These are phyloP conservation scores for Podarcis lilfordi DNA, from an alignment of 2,797 vertebrate genomes.

Conservation along the genomic window DNA sequence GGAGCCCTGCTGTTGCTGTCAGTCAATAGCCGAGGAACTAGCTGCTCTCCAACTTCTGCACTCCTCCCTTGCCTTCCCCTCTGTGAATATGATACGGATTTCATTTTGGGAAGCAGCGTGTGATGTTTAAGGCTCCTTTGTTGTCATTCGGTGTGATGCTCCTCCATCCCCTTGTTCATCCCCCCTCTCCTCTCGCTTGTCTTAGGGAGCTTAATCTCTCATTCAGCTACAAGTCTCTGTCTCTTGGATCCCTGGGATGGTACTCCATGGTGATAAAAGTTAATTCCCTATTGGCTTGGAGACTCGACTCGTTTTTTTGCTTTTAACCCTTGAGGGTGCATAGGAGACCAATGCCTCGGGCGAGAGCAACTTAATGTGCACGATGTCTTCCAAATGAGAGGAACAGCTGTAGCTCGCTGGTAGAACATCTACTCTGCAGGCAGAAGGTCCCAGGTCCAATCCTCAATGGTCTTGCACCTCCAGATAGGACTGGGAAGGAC, in stretches of 20 bases:
- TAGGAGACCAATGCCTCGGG: background rate
- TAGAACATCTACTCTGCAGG: no score
- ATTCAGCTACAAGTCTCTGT: background rate
- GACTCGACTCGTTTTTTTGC: constrained; percentile 35
- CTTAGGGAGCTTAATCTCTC: constrained; percentile 28
- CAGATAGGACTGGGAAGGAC: no score
- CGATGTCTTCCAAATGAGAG: rapidly evolving
- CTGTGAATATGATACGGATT: constrained; percentile 13
- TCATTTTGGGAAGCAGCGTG: constrained; percentile 47
- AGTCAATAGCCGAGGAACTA: constrained; percentile 65
- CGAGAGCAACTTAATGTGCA: rapidly evolving
- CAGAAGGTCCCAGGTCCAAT: no score
- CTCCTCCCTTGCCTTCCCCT: constrained; percentile 14
- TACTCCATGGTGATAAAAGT: constrained; percentile 56
- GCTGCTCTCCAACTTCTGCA: constrained; percentile 41
- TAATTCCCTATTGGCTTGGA: constrained; percentile 63
- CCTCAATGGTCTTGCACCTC: no score
- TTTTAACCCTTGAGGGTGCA: constrained; percentile 61
- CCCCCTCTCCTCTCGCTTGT: background rate
- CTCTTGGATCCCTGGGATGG: constrained; percentile 9
- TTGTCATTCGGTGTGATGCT: background rate
- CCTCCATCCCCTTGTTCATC: background rate
- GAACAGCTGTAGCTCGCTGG: background rate
- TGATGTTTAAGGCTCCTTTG: constrained; percentile 34
- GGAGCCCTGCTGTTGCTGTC: constrained; percentile 76